Evolutionary conservation across 2,113 vertebrate species (phyloP), one percentile per base, ranked within the genome.

Genomic region (Acrocephalus kingi): DNA sequence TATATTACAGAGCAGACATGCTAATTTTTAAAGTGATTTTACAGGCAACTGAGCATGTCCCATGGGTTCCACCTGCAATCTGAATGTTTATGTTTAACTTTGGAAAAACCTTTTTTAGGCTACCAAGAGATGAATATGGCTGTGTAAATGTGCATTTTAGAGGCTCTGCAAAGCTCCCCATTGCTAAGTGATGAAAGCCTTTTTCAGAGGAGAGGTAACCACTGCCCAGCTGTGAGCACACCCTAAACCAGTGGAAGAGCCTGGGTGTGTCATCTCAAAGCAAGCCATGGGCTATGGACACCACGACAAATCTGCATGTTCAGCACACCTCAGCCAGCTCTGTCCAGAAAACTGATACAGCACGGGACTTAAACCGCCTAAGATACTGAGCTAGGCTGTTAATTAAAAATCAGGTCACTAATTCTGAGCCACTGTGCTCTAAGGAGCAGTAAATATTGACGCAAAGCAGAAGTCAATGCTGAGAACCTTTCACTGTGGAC

Each of bases 1-100:
- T 67, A 45, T 46, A 77, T 62, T 89, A 76, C 14, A 37, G 41
- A 68, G 41, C 43, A 93, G 63, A 54, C 81, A 81, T 27, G 41
- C 37, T 94, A 81, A 95, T 94, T 96, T 94, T 75, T 49, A 76
- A 91, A 94, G 69, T 73, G 74, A 73, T 94, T 95, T 94, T 95
- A 71, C 93, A 91, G 67, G 46, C 63, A 94, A 76, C 69, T 25
- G 39, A 93, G 67, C 59, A 23, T 43, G 19, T 87, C 63, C 84
- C 63, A 63, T 76, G 63, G 37, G 48, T 78, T 84, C 48, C 56
- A 89, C 86, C 73, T 93, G 77, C 25, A 61, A 92, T 39, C 41
- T 56, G 56, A 74, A 89, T 74, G 52, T 75, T 94, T 81, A 62
- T 41, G 75, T 35, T 48, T 84, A 78, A 92, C 52, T 85, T 87